These are phyloP conservation scores for Sebastes matsubarae DNA, from an alignment of 2,797 vertebrate genomes.

Conservation along the genomic window DNA sequence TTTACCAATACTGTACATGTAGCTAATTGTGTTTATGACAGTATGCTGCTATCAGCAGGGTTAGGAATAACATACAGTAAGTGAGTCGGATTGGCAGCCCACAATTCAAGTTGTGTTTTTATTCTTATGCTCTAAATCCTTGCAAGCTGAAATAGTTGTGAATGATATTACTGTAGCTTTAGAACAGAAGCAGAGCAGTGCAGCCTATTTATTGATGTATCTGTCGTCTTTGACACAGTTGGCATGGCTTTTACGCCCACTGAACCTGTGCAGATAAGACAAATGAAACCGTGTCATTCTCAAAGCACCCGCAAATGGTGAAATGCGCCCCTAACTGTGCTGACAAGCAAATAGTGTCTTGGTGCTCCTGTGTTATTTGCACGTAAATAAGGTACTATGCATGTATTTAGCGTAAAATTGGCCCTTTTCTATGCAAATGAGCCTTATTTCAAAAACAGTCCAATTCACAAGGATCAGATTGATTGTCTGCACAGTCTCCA, in stretches of 20 bases:
- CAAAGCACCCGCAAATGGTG: background rate
- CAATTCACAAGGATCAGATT: background rate
- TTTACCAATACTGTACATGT: background rate
- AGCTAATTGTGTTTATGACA: background rate
- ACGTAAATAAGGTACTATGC: background rate
- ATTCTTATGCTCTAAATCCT: background rate
- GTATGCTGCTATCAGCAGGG: background rate
- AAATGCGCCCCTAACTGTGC: background rate
- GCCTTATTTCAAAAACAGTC: background rate
- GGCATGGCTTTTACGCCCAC: no score
- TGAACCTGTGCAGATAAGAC: no score
- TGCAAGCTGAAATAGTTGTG: background rate
- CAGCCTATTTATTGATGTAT: slow-evolving; percentile 1
- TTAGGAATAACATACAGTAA: background rate
- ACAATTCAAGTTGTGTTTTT: background rate
- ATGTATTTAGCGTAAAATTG: background rate
- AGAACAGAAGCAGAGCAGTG: background rate
- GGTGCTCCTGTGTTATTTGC: background rate
- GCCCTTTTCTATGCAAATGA: background rate
- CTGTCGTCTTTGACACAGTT: background rate
- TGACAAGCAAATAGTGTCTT: background rate
- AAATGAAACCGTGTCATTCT: background rate
- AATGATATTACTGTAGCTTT: background rate
- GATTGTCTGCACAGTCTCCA: background rate
- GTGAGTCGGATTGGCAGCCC: background rate